Evolutionary conservation across 1,140 invertebrate genomes (phyloP).

Genomic region (Zaprionus inermis): DNA sequence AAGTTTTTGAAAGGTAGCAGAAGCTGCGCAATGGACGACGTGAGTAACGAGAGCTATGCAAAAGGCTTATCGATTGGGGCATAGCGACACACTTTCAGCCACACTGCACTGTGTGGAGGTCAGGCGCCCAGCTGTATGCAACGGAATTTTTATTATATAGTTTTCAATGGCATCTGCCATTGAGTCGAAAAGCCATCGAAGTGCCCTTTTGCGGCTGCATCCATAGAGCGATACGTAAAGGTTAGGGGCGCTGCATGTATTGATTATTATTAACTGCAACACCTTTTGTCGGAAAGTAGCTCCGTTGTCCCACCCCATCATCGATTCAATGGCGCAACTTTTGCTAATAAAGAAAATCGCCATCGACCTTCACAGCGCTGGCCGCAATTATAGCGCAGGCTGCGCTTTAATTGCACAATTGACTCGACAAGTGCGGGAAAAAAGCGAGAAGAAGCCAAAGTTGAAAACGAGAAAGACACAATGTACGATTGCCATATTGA

Average conservation of each 20-base stretch:
- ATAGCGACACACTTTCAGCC: conserved; percentile 48
- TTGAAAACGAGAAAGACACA: conserved; percentile 4
- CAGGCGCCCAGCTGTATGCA: conserved; percentile 50
- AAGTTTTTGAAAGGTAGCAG: conserved; percentile 68
- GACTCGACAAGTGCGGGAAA: conserved; percentile 43
- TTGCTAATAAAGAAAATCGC: conserved; percentile 43
- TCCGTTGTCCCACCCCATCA: too few relatives aligned
- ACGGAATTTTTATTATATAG: conserved; percentile 76
- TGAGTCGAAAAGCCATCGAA: conserved; percentile 43
- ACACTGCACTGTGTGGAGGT: conserved; percentile 2
- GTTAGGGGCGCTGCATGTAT: conserved; percentile 66
- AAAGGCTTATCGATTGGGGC: conserved; percentile 70
- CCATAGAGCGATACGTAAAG: conserved; percentile 43
- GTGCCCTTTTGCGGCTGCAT: conserved; percentile 19
- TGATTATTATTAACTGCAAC: conserved; percentile 75
- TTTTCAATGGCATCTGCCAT: conserved; percentile 59
- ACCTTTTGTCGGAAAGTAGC: conserved; percentile 11
- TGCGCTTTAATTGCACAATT: conserved; percentile 73
- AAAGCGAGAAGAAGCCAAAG: conserved; percentile 6
- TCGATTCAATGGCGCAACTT: conserved; percentile 37
- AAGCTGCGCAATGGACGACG: background rate
- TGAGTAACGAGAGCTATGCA: conserved; percentile 56
- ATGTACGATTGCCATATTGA: conserved; percentile 44
- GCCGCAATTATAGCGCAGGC: conserved; percentile 35
- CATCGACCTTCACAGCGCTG: conserved; percentile 58